A percentile compares a stretch with the other conserved stretches of the same genome.
These are phyloP conservation scores for Triplophysa rosa DNA, from an alignment of 2,113 vertebrate species.

Conservation along the genomic window DNA sequence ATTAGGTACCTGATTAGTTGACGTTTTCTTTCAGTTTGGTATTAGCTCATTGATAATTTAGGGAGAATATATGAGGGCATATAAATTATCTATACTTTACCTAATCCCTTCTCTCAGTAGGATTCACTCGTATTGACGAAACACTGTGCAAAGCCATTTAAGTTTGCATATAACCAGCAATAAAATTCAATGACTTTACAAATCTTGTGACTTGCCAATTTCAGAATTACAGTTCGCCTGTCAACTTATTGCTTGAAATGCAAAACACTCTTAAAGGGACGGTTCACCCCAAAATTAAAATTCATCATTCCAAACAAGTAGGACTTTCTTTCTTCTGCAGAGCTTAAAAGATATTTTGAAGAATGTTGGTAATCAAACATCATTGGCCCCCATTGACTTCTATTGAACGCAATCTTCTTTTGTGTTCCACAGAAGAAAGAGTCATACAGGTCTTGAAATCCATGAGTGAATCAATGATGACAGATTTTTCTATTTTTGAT, in stretches of 20 bases:
- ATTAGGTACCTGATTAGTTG: conserved; percentile 56
- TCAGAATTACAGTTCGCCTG: conserved; percentile 28
- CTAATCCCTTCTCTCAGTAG: conserved; percentile 46
- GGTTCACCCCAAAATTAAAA: no score
- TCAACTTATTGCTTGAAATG: conserved; percentile 40
- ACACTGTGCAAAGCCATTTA: conserved; percentile 53
- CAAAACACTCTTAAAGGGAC: no score
- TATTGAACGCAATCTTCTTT: no score
- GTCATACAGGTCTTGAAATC: no score
- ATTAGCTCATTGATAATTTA: conserved; percentile 56
- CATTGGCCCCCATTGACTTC: no score
- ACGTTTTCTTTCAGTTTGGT: conserved; percentile 45
- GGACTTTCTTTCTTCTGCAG: no score
- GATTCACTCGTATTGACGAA: conserved; percentile 54
- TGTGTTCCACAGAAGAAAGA: no score
- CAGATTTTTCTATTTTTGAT: no score
- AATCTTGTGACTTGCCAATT: conserved; percentile 57
- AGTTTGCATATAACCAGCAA: conserved; percentile 46
- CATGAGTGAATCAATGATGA: no score
- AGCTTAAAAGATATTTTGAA: no score
- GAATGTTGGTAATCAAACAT: no score
- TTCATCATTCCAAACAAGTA: no score
- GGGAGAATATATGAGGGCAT: conserved; percentile 5
- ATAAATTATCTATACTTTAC: conserved; percentile 25
- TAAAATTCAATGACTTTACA: conserved; percentile 54